These are phyloP conservation scores for Hoplodrina ambigua DNA, from an alignment of 2,888 invertebrate species.

Conservation along the genomic window DNA sequence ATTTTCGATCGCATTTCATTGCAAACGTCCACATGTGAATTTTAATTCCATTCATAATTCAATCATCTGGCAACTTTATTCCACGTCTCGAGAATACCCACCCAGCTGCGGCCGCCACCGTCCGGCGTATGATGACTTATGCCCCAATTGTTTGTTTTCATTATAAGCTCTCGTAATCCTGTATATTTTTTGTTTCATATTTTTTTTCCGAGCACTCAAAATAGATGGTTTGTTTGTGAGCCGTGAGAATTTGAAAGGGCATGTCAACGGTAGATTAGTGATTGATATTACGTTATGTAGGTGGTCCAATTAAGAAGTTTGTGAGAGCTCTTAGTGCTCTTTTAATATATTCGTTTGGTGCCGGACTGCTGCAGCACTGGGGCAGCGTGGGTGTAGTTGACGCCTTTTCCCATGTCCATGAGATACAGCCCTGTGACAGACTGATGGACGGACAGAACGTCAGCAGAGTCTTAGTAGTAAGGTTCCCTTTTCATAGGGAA, in stretches of 20 bases:
- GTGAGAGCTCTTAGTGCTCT: conserved; percentile 18
- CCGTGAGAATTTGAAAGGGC: conserved; percentile 84
- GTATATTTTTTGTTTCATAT: conserved; percentile 78
- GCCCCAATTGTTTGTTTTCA: conserved; percentile 82
- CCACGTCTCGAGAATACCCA: conserved; percentile 50
- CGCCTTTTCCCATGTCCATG: no score
- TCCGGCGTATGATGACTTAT: conserved; percentile 75
- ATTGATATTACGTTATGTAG: conserved; percentile 68
- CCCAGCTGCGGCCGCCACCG: conserved; percentile 62
- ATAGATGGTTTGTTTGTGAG: conserved; percentile 80
- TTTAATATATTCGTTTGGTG: no score
- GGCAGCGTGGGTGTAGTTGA: no score
- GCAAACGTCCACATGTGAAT: conserved; percentile 50
- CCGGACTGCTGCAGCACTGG: no score
- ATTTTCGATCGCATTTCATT: conserved; percentile 16
- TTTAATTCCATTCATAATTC: conserved; percentile 61
- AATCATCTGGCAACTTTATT: conserved; percentile 54
- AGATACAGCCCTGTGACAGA: no score
- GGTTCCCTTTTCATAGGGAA: no score
- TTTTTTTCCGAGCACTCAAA: conserved; percentile 76
- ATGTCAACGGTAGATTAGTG: conserved; percentile 74
- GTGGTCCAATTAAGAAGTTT: conserved; percentile 64
- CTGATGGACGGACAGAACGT: no score
- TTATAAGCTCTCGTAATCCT: conserved; percentile 79
- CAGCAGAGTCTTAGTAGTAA: no score